These are phyloP conservation scores for Brachystomella parvula DNA, from an alignment of 1,140 invertebrate genomes.

Conservation along the genomic window DNA sequence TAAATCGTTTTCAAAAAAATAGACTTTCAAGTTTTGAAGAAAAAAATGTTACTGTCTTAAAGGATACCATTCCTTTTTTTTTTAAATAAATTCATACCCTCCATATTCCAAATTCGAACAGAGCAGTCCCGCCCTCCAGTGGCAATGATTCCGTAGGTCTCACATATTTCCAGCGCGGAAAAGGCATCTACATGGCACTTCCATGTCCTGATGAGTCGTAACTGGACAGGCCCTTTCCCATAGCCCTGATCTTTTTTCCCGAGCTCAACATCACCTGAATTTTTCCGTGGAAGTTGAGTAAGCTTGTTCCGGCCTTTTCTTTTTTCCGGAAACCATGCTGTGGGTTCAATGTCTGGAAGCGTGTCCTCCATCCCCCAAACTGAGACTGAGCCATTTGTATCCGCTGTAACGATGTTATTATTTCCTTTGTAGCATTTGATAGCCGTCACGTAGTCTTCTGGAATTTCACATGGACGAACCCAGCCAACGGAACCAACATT, in stretches of 20 bases:
- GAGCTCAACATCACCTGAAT: background rate
- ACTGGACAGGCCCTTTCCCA: conserved; percentile 21
- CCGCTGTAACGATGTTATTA: conserved; percentile 15
- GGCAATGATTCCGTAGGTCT: conserved; percentile 21
- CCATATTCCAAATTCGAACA: conserved; percentile 21
- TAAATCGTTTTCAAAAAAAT: too few relatives aligned
- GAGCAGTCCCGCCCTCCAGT: conserved; percentile 18
- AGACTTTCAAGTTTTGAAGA: background rate
- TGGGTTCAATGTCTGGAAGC: conserved; percentile 16
- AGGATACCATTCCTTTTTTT: background rate
- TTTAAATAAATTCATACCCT: conserved; percentile 9
- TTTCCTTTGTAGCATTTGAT: conserved; percentile 15
- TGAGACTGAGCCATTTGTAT: conserved; percentile 19
- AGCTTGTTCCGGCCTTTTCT: background rate
- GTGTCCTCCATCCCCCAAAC: conserved; percentile 16
- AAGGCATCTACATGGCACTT: conserved; percentile 22
- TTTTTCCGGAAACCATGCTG: conserved; percentile 12
- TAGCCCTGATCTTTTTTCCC: conserved; percentile 16
- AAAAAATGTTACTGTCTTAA: background rate
- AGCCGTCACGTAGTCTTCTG: conserved; percentile 18
- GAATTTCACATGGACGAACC: conserved; percentile 15
- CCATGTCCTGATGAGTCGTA: conserved; percentile 17
- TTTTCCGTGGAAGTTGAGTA: background rate
- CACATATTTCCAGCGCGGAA: conserved; percentile 14
- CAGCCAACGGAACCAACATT: conserved; percentile 24